A percentile compares a stretch with the other conserved stretches of the same genome.
These are phyloP conservation scores for Dicrurus megarhynchus DNA, from an alignment of 2,113 vertebrate species.

Conservation along the genomic window DNA sequence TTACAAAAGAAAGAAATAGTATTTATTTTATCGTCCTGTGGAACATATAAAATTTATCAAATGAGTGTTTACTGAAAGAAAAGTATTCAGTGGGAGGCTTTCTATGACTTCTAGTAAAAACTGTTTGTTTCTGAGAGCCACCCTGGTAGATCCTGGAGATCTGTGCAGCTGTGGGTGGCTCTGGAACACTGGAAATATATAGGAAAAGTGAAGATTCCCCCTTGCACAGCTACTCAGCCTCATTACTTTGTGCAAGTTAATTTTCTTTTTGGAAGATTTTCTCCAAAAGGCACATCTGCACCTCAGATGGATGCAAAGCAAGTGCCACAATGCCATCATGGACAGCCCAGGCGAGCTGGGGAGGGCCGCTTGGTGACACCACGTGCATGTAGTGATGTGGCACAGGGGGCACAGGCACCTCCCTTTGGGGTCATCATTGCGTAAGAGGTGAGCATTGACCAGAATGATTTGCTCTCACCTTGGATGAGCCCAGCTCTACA, in stretches of 20 bases:
- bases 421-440: not conserved
- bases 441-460: not conserved
- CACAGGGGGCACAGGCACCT: not conserved
- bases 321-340: no score
- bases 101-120: not conserved
- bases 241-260: not conserved
- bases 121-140: not conserved
- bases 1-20: not conserved
- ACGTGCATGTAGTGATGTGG: rapidly evolving
- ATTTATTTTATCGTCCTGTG: not conserved
- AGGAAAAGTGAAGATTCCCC: not conserved
- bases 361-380: not conserved
- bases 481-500: not conserved
- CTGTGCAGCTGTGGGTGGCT: not conserved
- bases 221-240: not conserved
- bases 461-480: not conserved
- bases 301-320: not conserved
- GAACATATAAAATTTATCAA: not conserved
- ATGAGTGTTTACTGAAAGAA: not conserved
- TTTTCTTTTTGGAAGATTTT: not conserved
- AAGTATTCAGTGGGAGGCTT: not conserved
- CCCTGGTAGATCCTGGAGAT: not conserved
- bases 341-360: not conserved
- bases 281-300: not conserved
- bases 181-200: not conserved